Conservation (phyloP, 2,113 vertebrate genomes). For the Pogona vitticeps region DNA sequence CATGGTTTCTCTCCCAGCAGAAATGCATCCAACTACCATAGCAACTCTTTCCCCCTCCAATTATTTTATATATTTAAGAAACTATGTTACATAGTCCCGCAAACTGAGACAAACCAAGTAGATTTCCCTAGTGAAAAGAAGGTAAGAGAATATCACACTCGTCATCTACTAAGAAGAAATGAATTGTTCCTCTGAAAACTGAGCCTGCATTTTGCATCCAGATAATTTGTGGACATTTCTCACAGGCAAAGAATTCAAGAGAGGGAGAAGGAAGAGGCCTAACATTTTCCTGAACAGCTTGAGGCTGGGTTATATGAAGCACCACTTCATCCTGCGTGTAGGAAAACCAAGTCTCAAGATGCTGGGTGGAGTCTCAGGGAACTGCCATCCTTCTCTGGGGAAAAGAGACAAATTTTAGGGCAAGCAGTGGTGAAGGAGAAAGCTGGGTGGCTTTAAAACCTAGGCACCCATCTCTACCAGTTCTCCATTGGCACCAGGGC, state of each 20-base stretch:
- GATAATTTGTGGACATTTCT: not conserved
- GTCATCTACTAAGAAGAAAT: not conserved
- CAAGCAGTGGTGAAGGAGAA: too few species aligned
- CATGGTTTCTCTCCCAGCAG: constrained; percentile 30
- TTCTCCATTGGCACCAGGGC: too few species aligned
- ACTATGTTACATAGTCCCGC: not conserved
- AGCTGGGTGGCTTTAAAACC: too few species aligned
- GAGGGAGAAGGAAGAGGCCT: not conserved
- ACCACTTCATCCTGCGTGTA: too few species aligned
- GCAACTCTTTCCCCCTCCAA: constrained; percentile 16
- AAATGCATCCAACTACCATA: constrained; percentile 7
- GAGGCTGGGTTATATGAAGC: not conserved
- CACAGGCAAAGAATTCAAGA: not conserved
- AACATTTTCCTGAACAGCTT: not conserved
- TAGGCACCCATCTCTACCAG: too few species aligned
- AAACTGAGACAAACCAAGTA: not conserved
- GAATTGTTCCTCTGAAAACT: not conserved
- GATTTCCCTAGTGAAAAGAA: not conserved
- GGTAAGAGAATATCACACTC: not conserved
- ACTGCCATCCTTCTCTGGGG: too few species aligned
- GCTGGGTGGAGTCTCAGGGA: too few species aligned
- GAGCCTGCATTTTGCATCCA: not conserved
- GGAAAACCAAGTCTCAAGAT: too few species aligned
- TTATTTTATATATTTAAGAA: constrained; percentile 8
- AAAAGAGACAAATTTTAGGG: too few species aligned